phyloP scores from a whole-genome alignment of 1,140 invertebrate genomes.

The Leptinotarsa undecemlineata region DNA sequence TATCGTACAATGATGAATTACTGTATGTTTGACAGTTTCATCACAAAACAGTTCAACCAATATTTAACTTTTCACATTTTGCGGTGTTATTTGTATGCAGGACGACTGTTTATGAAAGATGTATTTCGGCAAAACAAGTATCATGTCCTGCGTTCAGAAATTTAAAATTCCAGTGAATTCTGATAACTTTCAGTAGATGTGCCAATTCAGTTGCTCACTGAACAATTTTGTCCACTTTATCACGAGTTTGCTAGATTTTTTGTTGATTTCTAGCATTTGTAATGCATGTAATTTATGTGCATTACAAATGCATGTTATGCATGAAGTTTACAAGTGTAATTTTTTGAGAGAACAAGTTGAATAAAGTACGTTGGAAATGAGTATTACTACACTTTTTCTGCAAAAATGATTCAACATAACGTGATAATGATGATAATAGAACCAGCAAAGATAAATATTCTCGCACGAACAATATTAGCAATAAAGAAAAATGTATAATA shows the following conservation, averaged over 20 bases:
- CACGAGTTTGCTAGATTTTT: neutral
- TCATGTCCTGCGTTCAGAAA: neutral
- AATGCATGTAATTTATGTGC: too few relatives aligned
- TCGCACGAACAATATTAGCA: too few relatives aligned
- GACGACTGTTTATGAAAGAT: conserved; percentile 7
- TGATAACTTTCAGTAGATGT: neutral
- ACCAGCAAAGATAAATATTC: too few relatives aligned
- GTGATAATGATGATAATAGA: too few relatives aligned
- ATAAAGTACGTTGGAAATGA: too few relatives aligned
- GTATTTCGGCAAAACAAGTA: neutral
- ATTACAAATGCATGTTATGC: too few relatives aligned
- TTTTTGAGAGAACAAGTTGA: too few relatives aligned
- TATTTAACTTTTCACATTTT: conserved; percentile 17
- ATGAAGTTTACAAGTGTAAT: too few relatives aligned
- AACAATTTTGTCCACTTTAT: neutral
- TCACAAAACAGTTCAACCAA: conserved; percentile 8
- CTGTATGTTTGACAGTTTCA: conserved; percentile 17
- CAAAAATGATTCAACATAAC: too few relatives aligned
- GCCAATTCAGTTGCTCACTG: neutral
- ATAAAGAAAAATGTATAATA: too few relatives aligned
- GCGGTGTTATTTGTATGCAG: neutral
- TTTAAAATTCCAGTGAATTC: neutral
- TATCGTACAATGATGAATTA: conserved; percentile 19
- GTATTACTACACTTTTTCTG: too few relatives aligned
- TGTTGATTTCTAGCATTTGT: too few relatives aligned